These are phyloP conservation scores for Gasterosteus nipponicus DNA, from an alignment of 2,113 vertebrate genomes.

Conservation along the genomic window DNA sequence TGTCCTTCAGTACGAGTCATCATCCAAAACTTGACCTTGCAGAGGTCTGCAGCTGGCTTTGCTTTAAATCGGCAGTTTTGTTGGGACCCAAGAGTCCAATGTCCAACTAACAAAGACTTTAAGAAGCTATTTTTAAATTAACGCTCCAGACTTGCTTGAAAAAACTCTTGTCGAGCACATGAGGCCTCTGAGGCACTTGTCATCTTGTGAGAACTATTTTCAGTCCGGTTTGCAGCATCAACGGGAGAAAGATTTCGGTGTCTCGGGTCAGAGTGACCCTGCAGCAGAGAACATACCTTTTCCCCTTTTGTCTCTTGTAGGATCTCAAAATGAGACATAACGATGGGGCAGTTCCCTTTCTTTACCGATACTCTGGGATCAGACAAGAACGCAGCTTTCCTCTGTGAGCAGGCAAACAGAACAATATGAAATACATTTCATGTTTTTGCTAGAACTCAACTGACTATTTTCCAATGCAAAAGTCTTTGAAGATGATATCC, in stretches of 20 bases:
- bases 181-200: slow-evolving; percentile 50
- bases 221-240: slow-evolving; percentile 10
- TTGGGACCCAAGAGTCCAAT: slow-evolving; percentile 43
- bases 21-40: slow-evolving; percentile 42
- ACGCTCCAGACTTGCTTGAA: slow-evolving; percentile 30
- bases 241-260: slow-evolving; percentile 46
- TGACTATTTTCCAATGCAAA: slow-evolving; percentile 92
- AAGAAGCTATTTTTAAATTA: slow-evolving; percentile 26
- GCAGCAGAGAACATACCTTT: slow-evolving; percentile 37
- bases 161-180: slow-evolving; percentile 33
- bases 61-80: slow-evolving; percentile 28
- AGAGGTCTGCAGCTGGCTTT: slow-evolving; percentile 20
- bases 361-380: slow-evolving; percentile 28
- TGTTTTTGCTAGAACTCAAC: slow-evolving; percentile 23
- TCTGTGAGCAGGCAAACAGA: slow-evolving; percentile 3
- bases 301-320: background rate
- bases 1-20: slow-evolving; percentile 35
- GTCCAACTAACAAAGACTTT: slow-evolving; percentile 43
- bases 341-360: slow-evolving; percentile 10
- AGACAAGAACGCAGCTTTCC: slow-evolving; percentile 28
- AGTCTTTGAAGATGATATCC: slow-evolving; percentile 93
- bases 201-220: slow-evolving; percentile 47
- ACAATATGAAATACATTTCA: slow-evolving; percentile 7
- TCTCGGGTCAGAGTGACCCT: slow-evolving; percentile 37
- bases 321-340: background rate